A percentile compares a stretch with the other conserved stretches of the same genome.
Evolutionary conservation across 2,888 invertebrate species (phyloP).

Genomic region (Pristionchus arcanus): DNA sequence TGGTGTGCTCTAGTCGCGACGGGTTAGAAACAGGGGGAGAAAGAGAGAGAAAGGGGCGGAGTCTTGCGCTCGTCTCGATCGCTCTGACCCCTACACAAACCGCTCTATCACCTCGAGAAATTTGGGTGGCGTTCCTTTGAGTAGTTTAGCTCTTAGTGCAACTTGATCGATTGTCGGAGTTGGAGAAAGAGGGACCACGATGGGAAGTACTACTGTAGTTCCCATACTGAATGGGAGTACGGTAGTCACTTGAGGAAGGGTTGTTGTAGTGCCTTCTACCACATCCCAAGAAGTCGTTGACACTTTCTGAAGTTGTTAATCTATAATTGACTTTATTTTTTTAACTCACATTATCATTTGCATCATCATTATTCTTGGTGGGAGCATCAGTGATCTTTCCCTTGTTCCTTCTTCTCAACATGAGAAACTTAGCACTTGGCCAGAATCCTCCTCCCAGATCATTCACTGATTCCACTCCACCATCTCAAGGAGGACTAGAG

Average conservation of each 20-base stretch:
- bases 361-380: background rate
- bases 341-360: background rate
- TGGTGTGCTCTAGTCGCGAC: background rate
- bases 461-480: background rate
- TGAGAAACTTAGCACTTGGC: constrained; percentile 30
- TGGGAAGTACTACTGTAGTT: background rate
- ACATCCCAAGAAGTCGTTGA: background rate
- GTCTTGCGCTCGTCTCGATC: background rate
- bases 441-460: constrained; percentile 43
- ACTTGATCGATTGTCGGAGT: constrained; percentile 32
- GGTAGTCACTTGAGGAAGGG: too few species aligned
- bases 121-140: constrained; percentile 46
- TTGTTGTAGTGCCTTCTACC: background rate
- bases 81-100: background rate
- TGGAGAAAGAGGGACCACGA: constrained; percentile 1
- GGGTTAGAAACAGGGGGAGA: constrained; percentile 3
- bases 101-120: constrained; percentile 22
- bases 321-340: background rate
- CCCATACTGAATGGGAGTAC: background rate
- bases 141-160: constrained; percentile 6
- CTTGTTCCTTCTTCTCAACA: constrained; percentile 36
- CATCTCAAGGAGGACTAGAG: background rate
- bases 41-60: background rate
- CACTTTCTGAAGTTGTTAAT: background rate
- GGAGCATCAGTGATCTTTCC: background rate